These are phyloP conservation scores for Porites lutea DNA, from an alignment of 64 coral and sea anemone genomes.

Conservation along the genomic window DNA sequence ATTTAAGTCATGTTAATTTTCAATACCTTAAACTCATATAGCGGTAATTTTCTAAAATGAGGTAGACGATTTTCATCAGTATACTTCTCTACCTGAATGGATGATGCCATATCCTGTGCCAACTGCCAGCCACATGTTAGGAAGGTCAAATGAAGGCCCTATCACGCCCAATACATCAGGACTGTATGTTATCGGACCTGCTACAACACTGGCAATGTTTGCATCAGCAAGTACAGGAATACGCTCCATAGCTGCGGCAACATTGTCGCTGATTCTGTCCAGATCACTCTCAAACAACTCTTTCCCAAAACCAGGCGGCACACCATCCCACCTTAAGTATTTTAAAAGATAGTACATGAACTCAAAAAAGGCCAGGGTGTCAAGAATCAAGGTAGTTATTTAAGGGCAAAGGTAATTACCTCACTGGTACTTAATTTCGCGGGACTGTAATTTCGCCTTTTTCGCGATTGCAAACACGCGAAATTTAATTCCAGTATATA, in stretches of 20 bases:
- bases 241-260: slow-evolving; percentile 77
- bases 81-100: slow-evolving; percentile 68
- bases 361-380: too few relatives aligned
- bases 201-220: slow-evolving; percentile 93
- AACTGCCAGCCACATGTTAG: slow-evolving; percentile 94
- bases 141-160: slow-evolving; percentile 84
- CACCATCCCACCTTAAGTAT: slow-evolving; percentile 92
- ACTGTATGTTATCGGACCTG: slow-evolving; percentile 95
- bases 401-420: too few relatives aligned
- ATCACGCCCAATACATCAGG: slow-evolving; percentile 81
- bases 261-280: slow-evolving; percentile 91
- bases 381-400: too few relatives aligned
- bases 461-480: too few relatives aligned
- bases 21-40: too few relatives aligned
- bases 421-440: too few relatives aligned
- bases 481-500: too few relatives aligned
- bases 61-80: not conserved
- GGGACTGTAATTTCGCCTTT: too few relatives aligned
- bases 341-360: too few relatives aligned
- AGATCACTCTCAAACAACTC: slow-evolving; percentile 98
- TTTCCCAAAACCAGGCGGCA: slow-evolving; percentile 93
- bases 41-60: too few relatives aligned
- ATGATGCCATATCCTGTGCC: slow-evolving; percentile 96
- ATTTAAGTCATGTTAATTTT: too few relatives aligned
- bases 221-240: slow-evolving; percentile 82